Conservation (phyloP, 1,140 invertebrate species). For the Brachionus paranguensis region DNA sequence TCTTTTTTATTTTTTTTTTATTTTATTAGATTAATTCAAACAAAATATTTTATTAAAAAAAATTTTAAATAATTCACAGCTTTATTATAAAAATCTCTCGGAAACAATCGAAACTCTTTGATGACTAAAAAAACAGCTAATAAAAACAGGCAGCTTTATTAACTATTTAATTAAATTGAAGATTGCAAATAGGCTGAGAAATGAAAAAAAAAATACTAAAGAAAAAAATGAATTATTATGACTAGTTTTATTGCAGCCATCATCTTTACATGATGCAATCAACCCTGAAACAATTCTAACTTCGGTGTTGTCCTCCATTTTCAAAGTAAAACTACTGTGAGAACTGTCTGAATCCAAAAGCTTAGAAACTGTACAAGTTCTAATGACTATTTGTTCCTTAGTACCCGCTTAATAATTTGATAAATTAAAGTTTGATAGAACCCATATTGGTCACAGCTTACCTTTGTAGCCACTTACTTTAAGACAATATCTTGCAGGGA, state of each 20-base stretch:
- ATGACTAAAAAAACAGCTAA: not conserved
- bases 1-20: too few relatives aligned
- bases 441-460: not conserved
- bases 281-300: conserved; percentile 24
- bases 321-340: conserved; percentile 24
- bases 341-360: conserved; percentile 36
- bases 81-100: not conserved
- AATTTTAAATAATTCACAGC: not conserved
- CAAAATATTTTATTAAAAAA: not conserved
- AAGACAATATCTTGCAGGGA: conserved; percentile 33
- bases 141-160: not conserved
- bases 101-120: not conserved
- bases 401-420: not conserved
- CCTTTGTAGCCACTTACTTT: conserved; percentile 36
- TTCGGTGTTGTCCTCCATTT: conserved; percentile 20
- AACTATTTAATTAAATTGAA: not conserved
- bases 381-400: conserved; percentile 31
- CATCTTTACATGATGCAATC: conserved; percentile 39
- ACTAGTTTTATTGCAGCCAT: conserved; percentile 29
- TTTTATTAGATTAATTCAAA: too few relatives aligned
- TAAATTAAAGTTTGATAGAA: not conserved
- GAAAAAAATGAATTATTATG: not conserved
- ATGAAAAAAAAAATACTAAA: not conserved
- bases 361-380: conserved; percentile 32
- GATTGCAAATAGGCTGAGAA: not conserved